Percentiles rank a stretch among this genome's conserved stretches.
Evolutionary conservation across 2,113 vertebrate species (phyloP).

Genomic region (Amblyopsis rosae): DNA sequence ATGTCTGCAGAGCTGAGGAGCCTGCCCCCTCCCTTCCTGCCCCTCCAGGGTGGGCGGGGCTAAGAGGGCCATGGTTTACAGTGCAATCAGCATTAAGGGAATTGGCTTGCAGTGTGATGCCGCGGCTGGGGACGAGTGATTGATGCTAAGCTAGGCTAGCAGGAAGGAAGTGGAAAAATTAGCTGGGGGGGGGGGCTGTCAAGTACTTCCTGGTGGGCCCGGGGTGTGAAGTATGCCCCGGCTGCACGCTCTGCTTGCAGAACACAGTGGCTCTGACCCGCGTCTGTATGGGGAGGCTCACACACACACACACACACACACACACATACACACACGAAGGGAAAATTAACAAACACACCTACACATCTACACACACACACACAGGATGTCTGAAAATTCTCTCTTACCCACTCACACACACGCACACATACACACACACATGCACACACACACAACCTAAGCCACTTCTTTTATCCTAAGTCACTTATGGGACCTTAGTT

Average conservation of each 20-base stretch:
- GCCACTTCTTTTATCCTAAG: not conserved
- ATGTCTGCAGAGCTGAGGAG: not conserved
- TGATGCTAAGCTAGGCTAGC: constrained; percentile 76
- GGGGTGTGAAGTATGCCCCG: constrained; percentile 70
- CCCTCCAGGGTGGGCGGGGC: constrained; percentile 54
- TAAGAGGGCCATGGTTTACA: constrained; percentile 66
- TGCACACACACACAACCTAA: not conserved
- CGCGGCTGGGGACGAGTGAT: constrained; percentile 63
- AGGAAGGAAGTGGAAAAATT: constrained; percentile 78
- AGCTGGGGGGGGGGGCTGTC: constrained; percentile 68
- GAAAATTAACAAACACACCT: not conserved
- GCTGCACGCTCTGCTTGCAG: constrained; percentile 26
- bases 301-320: constrained; percentile 10
- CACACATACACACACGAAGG: constrained; percentile 1
- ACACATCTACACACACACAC: not conserved
- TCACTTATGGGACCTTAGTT: no score
- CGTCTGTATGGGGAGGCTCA: not conserved
- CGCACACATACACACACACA: not conserved
- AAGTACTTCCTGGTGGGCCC: constrained; percentile 77
- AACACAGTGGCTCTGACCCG: constrained; percentile 6
- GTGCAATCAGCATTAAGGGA: constrained; percentile 77
- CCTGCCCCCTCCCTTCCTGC: not conserved
- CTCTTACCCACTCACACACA: not conserved
- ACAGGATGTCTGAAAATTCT: not conserved
- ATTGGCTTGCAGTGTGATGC: constrained; percentile 69